Evolutionary conservation across 2,797 vertebrate genomes (phyloP).

Genomic region (Sebastes itinus): DNA sequence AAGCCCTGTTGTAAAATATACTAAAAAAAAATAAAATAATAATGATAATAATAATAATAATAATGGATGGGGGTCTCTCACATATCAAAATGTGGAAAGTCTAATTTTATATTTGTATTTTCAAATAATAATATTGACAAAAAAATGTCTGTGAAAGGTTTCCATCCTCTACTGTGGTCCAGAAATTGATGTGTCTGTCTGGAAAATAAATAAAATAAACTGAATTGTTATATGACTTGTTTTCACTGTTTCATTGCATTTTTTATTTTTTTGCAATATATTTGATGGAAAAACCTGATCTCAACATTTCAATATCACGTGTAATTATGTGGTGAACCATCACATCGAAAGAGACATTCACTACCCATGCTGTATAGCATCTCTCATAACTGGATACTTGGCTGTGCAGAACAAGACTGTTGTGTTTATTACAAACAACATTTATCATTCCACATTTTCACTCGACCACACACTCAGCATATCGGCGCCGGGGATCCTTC

Average conservation of each 20-base stretch:
- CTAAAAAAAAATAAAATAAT: constrained; percentile 77
- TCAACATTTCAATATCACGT: constrained; percentile 3
- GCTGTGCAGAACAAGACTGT: neutral
- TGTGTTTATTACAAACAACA: constrained; percentile 13
- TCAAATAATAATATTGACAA: constrained; percentile 90
- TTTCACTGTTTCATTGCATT: constrained; percentile 67
- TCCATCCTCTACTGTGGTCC: constrained; percentile 99
- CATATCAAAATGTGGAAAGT: constrained; percentile 99
- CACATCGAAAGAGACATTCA: neutral
- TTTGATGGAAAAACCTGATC: neutral
- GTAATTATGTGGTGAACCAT: constrained; percentile 2
- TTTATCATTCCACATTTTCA: constrained; percentile 10
- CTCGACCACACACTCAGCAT: constrained; percentile 15
- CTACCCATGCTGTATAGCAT: constrained; percentile 8
- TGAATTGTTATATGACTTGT: constrained; percentile 86
- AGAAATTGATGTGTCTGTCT: constrained; percentile 99
- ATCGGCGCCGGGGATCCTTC: constrained; percentile 22
- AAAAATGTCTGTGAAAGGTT: constrained; percentile 99
- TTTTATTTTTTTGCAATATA: constrained; percentile 24
- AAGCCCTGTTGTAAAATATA: constrained; percentile 97
- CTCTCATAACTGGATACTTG: constrained; percentile 17
- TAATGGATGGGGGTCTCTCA: constrained; percentile 96
- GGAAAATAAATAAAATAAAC: constrained; percentile 93
- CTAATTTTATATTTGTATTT: constrained; percentile 99
- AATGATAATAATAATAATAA: constrained; percentile 74